Base-by-base conservation (phyloP, 2,888 invertebrate genomes). In the Chrysotoxum bicinctum region DNA sequence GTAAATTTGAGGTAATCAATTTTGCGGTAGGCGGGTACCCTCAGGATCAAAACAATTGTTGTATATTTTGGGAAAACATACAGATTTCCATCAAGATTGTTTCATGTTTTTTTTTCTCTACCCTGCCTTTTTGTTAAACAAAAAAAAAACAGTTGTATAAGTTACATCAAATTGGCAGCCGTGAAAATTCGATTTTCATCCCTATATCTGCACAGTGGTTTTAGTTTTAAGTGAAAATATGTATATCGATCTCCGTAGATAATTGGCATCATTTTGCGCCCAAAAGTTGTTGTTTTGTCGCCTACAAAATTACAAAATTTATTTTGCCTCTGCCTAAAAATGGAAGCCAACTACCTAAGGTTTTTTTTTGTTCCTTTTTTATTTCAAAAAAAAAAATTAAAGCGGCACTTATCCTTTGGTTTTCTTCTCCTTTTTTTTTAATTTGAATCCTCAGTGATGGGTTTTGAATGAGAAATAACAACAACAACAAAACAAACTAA, bases 141-240 rank as follows among this genome's bases (percentile, higher is more conserved):
- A 23, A 56, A 56, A 64, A 64, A 81, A 75, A 70, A 84, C 66
- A 81, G 76, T 73, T 81, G 80, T 85, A 69, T 85, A 76, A 64
- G 74, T 86, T 86, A 82, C 86, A 86, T 86, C 82, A 86, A 86
- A 86, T 86, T 86, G 86, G 82, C 86, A 86, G 86, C 82, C 86
- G 82, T 86, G 82, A 86, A 86, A 86, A 82, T 86, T 60, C 66
- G 56, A 86, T 86, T 86, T 77, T 10, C 68, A 62, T 45, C 52
- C 66, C 52, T 73, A 45, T 40, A 2, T n/a, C 2, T 52, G 68
- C 74, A 50, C 50, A 50, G 77, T 68, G 60, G 62, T 43, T 64
- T 23, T 14, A 16, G 45, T 19, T 19, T 74, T 64, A 48, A 72
- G 74, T 74, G 52, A 84, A 84, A 84, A 84, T 16, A 45, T 43